Base-by-base conservation (phyloP, 1,140 invertebrate species). In the Drosophila novamexicana region DNA sequence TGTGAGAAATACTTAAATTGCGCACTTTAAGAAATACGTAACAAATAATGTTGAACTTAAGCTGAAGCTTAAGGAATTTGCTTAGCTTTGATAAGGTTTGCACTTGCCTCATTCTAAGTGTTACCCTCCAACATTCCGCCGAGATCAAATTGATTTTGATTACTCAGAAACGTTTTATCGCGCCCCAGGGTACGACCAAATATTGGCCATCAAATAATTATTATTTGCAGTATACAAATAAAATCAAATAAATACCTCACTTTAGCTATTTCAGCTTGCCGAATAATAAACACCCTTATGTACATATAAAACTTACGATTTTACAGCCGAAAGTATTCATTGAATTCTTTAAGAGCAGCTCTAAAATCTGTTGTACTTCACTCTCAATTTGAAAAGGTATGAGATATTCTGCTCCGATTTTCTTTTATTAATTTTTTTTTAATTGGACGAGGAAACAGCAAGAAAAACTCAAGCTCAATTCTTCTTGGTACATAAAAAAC, bases 1-100 rank as follows among this genome's bases (percentile, higher is more conserved):
- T 59, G 18, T 36, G 14, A 59, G 37, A 45, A 69, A 16, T 45
- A 69, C 42, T 58, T 58, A 7, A 58, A 72, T 58, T 72, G 53
- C 62, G 69, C 56, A 40, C 36, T 49, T 71, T 8, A 8, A 39
- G 3, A 40, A 6, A 14, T 65, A 57, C 57, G 56, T 52, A 52
- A 34, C 7, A n/a, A 32, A 40, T 29, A 14, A 16, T 63, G 54
- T 64, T 34, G 50, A 34, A 64, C 29, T 49, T 10, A 12, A 12
- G 36, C 42, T 56, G 7, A 29, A 29, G 9, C 10, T 22, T 14
- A 52, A 29, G 34, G 50, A 56, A 65, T 45, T 32, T 36, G 22
- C 16, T 12, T 9, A 16, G 34, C 9, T 7, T 32, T 47, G 62
- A 71, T 71, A 71, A 66, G 45, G 10, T 29, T 14, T 42, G n/a